Base-by-base conservation (phyloP, 2,113 vertebrate genomes). In the Picathartes gymnocephalus region DNA sequence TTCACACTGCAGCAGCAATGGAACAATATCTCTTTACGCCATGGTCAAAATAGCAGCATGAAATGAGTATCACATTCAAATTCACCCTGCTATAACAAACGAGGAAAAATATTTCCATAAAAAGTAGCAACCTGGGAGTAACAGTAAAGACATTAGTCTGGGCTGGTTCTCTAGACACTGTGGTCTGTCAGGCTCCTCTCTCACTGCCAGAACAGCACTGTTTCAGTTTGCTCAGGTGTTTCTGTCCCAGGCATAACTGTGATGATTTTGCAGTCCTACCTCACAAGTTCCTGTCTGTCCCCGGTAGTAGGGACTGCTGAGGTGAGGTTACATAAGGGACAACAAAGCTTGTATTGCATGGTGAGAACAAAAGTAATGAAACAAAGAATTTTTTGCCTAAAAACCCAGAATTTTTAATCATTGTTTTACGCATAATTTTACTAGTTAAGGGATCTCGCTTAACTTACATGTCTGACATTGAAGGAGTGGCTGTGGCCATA, bases 11-110 rank as follows among this genome's bases (percentile, higher is more conserved):
- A 77, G 54, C 2, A 83, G 62, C 74, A 73, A 77, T 72, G 54
- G 81, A 93, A 93, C 48, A 94, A 40, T 85, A 87, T 65, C 57
- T 56, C 48, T 65, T 90, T 70, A 72, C 70, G 56, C 42, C 50
- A 24, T 3, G 50, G 90, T 90, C 58, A 93, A 80, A 95, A 94
- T 65, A 93, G 79, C 79, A 81, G 66, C 86, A 81, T 54, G 81
- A 88, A 94, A 80, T 90, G 20, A 77, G 10, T 77, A 70, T 77
- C 64, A 50, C 66, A 90, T 79, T 58, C 23, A 90, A 80, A 94
- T 70, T 86, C 90, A 92, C 42, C 68, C 74, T 24, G 58, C 33
- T 89, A 4, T 37, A 81, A 74, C 17, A 73, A 95, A 80, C 2
- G 2, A 79, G 87, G 35, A 88, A 88, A 57, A 76, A 27, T 72